phyloP scores from a whole-genome alignment of 2,797 vertebrate genomes.

The Chelon auratus region DNA sequence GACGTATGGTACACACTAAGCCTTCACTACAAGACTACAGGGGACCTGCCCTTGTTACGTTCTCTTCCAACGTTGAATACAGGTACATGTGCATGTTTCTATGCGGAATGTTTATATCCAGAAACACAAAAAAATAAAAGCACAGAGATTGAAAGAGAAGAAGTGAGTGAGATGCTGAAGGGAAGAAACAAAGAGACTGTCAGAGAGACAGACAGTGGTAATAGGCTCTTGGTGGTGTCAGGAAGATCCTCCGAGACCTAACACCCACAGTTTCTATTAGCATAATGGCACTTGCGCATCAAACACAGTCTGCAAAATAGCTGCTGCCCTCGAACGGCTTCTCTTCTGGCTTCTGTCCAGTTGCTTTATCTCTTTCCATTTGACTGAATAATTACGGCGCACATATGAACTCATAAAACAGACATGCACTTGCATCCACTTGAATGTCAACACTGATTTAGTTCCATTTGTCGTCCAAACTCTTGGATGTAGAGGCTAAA shows the following conservation, averaged over 20 bases:
- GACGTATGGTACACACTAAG: not conserved
- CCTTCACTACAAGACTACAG: not conserved
- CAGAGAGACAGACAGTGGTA: slow-evolving; percentile 47
- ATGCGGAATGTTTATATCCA: not conserved
- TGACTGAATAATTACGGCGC: not conserved
- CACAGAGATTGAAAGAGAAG: slow-evolving; percentile 3
- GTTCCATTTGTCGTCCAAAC: not conserved
- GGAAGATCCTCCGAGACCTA: slow-evolving; percentile 55
- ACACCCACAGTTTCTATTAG: slow-evolving; percentile 57
- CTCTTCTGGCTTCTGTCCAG: not conserved
- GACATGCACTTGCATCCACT: not conserved
- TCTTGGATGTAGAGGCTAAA: no score
- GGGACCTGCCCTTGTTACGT: not conserved
- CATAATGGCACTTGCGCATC: slow-evolving; percentile 57
- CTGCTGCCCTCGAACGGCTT: slow-evolving; percentile 30
- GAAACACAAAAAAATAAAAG: not conserved
- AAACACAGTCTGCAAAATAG: slow-evolving; percentile 39
- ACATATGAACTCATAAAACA: not conserved
- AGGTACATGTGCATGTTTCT: not conserved
- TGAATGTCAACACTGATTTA: not conserved
- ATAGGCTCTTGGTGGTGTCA: slow-evolving; percentile 55
- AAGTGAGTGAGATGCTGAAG: not conserved
- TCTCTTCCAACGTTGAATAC: not conserved
- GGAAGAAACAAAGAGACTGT: slow-evolving; percentile 19
- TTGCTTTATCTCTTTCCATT: slow-evolving; percentile 18